Evolutionary conservation across 2,113 vertebrate species (phyloP), one percentile per base, ranked within the genome.

Genomic region (Otolemur garnettii): DNA sequence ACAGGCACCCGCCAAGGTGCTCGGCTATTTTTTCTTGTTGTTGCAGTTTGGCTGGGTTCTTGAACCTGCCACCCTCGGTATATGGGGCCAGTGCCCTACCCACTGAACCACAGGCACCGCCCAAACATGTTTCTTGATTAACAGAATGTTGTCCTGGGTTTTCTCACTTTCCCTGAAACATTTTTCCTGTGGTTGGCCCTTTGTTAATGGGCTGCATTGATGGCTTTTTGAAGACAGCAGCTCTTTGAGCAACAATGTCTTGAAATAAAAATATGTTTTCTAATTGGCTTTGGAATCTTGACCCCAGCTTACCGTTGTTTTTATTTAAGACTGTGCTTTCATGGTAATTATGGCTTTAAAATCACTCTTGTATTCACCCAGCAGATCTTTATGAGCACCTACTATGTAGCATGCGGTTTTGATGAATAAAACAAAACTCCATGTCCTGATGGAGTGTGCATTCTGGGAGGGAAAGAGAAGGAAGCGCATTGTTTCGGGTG

Each of bases 241-340:
- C 28, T 60, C 71, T 77, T 83, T 35, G 59, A 79, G 72, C n/a
- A 90, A 53, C 55, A 45, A 0, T 81, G 45, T 86, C 64, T 93
- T 82, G 12, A 87, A 90, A 90, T 92, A 74, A 95, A 95, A 84
- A 80, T 78, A 5, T 26, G 15, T 96, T 74, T 55, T 87, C 75
- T 71, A 66, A 22, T 14, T 81, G 66, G 33, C 22, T 75, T 66
- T 77, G 75, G 71, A 75, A 9, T 77, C 21, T 83, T 38, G 64
- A n/a, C 1, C 28, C 69, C 59, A 21, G n/a, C n/a, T 60, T n/a
- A 28, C 1, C 21, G 55, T 87, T 87, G 21, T 75, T 84, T 87
- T 79, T 92, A 57, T 90, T 60, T 55, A 90, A 91, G 66, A 33
- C 6, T 35, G 9, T 22, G 11, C 38, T 85, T 68, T 13, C 4